Conservation (phyloP, 2,888 invertebrate species). For the Rotaria macrura region DNA sequence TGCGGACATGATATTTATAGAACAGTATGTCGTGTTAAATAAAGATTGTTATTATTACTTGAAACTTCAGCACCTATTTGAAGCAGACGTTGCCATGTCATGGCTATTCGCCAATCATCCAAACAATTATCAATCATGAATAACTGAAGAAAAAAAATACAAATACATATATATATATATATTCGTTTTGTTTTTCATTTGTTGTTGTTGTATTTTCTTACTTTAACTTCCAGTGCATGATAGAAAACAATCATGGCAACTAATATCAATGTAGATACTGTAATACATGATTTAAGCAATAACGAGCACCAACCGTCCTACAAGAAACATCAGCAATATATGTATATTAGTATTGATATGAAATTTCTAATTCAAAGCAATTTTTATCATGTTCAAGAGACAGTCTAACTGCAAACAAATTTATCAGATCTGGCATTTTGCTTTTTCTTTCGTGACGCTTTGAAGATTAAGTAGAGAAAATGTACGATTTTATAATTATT, state of each 20-base stretch:
- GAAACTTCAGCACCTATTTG: constrained; percentile 54
- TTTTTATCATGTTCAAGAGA: too few relatives aligned
- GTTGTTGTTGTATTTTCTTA: constrained; percentile 52
- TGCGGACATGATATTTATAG: too few relatives aligned
- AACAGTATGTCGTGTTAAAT: too few relatives aligned
- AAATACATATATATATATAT: too few relatives aligned
- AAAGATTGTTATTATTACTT: not conserved
- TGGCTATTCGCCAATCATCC: constrained; percentile 99
- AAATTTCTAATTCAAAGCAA: too few relatives aligned
- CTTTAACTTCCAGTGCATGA: constrained; percentile 99
- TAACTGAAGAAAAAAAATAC: constrained; percentile 58
- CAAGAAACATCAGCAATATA: constrained; percentile 45
- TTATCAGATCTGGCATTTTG: too few relatives aligned
- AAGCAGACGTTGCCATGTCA: constrained; percentile 88
- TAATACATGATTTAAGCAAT: constrained; percentile 94
- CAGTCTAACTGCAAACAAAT: too few relatives aligned
- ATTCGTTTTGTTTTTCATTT: too few relatives aligned
- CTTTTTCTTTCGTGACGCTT: too few relatives aligned
- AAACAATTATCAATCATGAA: constrained; percentile 99
- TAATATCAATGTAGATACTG: constrained; percentile 95
- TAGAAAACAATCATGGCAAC: constrained; percentile 97
- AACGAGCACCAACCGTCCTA: constrained; percentile 93
- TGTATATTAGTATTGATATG: too few relatives aligned
- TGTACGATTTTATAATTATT: too few relatives aligned
- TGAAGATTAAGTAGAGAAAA: too few relatives aligned